Percentiles rank a stretch among this genome's conserved stretches.
Conservation (phyloP, 2,113 vertebrate genomes). For the Hydrochoerus hydrochaeris region DNA sequence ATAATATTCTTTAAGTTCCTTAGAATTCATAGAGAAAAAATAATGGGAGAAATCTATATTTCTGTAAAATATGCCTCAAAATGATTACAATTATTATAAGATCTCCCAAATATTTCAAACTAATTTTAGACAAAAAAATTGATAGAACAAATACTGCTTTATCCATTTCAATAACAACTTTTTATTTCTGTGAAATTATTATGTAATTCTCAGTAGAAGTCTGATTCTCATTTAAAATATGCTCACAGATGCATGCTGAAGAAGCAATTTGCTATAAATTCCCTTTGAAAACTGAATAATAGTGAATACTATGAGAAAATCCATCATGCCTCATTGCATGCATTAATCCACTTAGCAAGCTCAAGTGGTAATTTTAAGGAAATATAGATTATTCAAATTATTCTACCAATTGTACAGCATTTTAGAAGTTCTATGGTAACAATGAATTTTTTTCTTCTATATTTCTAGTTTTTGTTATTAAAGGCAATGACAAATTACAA, state of each 20-base stretch:
- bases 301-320: background rate
- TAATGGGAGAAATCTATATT: background rate
- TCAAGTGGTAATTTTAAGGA: conserved; percentile 41
- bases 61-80: background rate
- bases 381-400: background rate
- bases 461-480: conserved; percentile 40
- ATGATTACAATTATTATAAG: background rate
- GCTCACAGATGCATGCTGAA: background rate
- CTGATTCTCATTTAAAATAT: conserved; percentile 26
- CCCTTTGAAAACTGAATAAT: background rate
- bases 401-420: background rate
- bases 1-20: background rate
- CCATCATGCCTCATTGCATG: background rate
- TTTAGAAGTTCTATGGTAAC: conserved; percentile 20
- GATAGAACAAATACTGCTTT: background rate
- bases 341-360: conserved; percentile 38
- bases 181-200: conserved; percentile 24
- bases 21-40: background rate
- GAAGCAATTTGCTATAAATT: conserved; percentile 35
- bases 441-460: background rate
- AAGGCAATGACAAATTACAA: conserved; percentile 1
- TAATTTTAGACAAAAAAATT: background rate
- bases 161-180: conserved; percentile 10
- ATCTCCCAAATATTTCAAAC: background rate
- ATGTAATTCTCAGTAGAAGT: conserved; percentile 23